Evolutionary conservation across 2,888 invertebrate species (phyloP), one percentile per base, ranked within the genome.

Genomic region (Drosophila greeni): DNA sequence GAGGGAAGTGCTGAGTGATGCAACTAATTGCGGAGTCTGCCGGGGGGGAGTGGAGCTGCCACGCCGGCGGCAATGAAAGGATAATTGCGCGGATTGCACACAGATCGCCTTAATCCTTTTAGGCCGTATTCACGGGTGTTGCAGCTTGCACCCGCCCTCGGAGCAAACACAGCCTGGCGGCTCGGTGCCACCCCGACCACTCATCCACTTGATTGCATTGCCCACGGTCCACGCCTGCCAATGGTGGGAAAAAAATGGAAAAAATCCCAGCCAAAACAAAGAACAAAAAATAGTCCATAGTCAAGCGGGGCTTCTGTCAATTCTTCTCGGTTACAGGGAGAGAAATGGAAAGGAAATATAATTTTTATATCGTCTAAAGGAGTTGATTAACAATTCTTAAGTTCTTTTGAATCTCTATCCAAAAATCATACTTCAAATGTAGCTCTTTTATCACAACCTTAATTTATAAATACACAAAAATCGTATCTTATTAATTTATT

Each of bases 21-120:
- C 81, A 81, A 84, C 83, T 82, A 82, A 84, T 84, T 82, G 85
- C 83, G 75, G 55, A 73, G 70, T 76, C 80, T 70, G 70, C 39
- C 26, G 45, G 69, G 48, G 51, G 51, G 58, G 58, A 33, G 53
- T 54, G 52, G 48, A 16, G 34, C 29, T 14, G 34, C 51, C 39
- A 16, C 26, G 29, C 61, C 40, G 18, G 20, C 37, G 60, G 49
- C 60, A 55, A 45, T 84, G 80, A 84, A 82, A 78, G 85, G 85
- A 84, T 84, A 85, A 83, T 79, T 82, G 81, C 77, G 77, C 81
- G 84, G 81, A 84, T 82, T 82, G 84, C 84, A 73, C 85, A 74
- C 84, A 84, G 84, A 84, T 85, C 83, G 85, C 84, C 85, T 84
- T 85, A 84, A 84, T 84, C 84, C 85, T 80, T 84, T 84, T 84